Evolutionary conservation across 2,113 vertebrate species (phyloP).

Genomic region (Camelus bactrianus): DNA sequence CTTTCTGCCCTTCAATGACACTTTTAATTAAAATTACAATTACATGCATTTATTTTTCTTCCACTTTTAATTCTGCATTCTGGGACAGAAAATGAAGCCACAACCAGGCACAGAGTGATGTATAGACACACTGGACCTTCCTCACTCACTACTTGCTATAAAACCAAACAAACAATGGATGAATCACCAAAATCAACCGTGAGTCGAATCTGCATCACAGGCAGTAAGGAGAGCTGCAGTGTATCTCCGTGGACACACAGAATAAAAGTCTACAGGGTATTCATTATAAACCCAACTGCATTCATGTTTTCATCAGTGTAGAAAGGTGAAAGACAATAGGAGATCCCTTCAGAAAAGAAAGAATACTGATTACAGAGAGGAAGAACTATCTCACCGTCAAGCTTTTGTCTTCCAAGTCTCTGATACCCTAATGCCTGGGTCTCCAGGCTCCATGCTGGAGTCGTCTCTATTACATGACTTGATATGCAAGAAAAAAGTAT

Average conservation of each 20-base stretch:
- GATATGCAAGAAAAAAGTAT: conserved; percentile 57
- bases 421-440: background rate
- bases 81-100: background rate
- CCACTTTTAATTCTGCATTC: background rate
- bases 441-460: background rate
- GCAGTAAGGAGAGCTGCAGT: background rate
- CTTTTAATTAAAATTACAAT: conserved; percentile 29
- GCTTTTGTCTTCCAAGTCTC: background rate
- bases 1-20: background rate
- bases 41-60: background rate
- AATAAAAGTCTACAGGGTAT: background rate
- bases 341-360: conserved; percentile 28
- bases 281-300: background rate
- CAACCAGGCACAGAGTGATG: background rate
- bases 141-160: background rate
- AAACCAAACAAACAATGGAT: background rate
- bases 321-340: background rate
- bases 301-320: background rate
- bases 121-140: background rate
- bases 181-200: background rate
- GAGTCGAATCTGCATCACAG: background rate
- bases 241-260: background rate
- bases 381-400: conserved; percentile 51
- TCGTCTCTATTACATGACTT: conserved; percentile 65
- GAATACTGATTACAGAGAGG: background rate